Conservation (phyloP, 2,888 invertebrate species). For the Alsophila aescularia region DNA sequence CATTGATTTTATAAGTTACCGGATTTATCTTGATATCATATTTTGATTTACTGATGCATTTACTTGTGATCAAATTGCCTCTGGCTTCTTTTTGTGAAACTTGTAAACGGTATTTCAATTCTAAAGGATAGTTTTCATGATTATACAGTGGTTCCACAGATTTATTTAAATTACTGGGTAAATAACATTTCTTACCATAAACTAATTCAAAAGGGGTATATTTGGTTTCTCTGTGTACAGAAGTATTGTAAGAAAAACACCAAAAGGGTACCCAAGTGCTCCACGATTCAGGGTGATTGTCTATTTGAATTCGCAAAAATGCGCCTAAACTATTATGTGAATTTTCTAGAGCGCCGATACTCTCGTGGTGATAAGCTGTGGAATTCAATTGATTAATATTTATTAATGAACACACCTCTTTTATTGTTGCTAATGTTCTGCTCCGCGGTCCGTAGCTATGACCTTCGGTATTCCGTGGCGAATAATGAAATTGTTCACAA, state of each 20-base stretch:
- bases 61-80: neutral
- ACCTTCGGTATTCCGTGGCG: neutral
- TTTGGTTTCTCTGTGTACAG: conserved; percentile 1
- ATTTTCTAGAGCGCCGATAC: neutral
- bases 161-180: neutral
- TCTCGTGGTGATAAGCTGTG: neutral
- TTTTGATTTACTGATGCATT: neutral
- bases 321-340: neutral
- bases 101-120: neutral
- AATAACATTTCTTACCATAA: neutral
- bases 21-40: neutral
- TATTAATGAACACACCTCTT: too few relatives aligned
- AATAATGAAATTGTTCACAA: conserved; percentile 3
- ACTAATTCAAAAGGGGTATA: conserved; percentile 2
- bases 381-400: neutral
- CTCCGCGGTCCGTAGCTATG: neutral
- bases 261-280: conserved; percentile 3
- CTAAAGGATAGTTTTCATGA: neutral
- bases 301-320: neutral
- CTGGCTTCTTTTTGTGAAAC: neutral
- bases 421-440: neutral
- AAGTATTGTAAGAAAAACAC: conserved; percentile 2
- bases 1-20: neutral
- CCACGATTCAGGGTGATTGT: neutral
- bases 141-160: neutral